phyloP scores from a whole-genome alignment of 2,797 vertebrate genomes.

The Tragopan temminckii region DNA sequence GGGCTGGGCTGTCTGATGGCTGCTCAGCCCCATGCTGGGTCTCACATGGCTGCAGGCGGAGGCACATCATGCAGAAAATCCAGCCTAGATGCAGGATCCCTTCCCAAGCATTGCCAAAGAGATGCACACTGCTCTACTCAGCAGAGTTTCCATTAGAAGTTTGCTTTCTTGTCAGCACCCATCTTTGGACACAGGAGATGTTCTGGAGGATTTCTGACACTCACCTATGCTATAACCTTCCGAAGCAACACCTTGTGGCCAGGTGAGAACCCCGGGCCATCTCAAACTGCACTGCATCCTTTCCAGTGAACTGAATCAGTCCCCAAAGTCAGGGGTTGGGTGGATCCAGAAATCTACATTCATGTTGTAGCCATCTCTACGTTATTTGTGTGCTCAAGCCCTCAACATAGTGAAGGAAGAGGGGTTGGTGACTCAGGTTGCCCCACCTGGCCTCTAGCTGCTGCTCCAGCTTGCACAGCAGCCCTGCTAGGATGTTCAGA shows the following conservation, averaged over 20 bases:
- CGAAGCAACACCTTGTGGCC: neutral
- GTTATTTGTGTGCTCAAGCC: neutral
- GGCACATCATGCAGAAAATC: neutral
- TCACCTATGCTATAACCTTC: accelerated
- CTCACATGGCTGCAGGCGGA: neutral
- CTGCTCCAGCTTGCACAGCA: neutral
- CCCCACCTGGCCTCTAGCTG: neutral
- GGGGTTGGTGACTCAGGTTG: neutral
- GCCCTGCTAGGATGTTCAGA: neutral
- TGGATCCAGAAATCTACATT: neutral
- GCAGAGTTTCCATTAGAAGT: neutral
- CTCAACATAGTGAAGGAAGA: neutral
- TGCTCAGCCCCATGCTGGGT: too few relatives aligned
- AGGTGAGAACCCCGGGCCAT: neutral
- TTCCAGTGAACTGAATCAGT: neutral
- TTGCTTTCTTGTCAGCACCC: neutral
- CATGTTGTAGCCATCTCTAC: neutral
- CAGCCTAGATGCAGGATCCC: neutral
- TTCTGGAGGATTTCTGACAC: neutral
- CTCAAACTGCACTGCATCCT: neutral
- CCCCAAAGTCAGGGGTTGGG: neutral
- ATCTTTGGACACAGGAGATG: neutral
- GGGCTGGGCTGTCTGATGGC: neutral
- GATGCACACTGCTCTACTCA: accelerated
- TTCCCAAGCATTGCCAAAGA: too few relatives aligned